Evolutionary conservation across 1,140 invertebrate species (phyloP).

Genomic region (Lepidurus couesii): DNA sequence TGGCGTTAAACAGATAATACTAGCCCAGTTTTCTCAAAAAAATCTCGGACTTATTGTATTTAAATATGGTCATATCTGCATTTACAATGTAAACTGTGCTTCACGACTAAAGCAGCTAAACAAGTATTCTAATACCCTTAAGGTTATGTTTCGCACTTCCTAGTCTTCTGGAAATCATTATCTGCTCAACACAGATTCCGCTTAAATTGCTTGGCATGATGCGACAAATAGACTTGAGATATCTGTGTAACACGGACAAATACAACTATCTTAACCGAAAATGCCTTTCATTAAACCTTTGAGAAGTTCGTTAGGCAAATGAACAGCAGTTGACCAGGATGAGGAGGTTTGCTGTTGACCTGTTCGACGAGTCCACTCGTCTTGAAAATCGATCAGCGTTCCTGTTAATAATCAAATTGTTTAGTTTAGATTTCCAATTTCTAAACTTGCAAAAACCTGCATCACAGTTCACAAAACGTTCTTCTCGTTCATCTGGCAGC

Average conservation of each 20-base stretch:
- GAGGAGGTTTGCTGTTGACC: not conserved
- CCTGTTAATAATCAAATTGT: not conserved
- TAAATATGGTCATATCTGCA: not conserved
- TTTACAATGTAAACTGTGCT: not conserved
- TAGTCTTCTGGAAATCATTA: slow-evolving; percentile 7
- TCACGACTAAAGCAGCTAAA: not conserved
- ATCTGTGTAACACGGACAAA: not conserved
- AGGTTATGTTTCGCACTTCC: not conserved
- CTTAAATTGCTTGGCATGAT: not conserved
- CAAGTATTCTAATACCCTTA: not conserved
- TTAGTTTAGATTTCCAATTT: not conserved
- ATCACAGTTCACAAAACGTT: not conserved
- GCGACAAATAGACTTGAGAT: not conserved
- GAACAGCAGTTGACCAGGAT: not conserved
- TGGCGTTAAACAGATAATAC: slow-evolving; percentile 3
- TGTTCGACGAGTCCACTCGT: not conserved
- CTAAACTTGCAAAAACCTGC: not conserved
- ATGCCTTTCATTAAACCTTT: not conserved
- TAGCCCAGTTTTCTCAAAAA: not conserved
- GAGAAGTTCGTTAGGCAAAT: not conserved
- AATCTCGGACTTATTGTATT: not conserved
- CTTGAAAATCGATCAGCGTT: not conserved
- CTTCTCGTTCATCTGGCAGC: not conserved
- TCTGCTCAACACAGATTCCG: not conserved
- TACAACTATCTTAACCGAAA: not conserved